Evolutionary conservation across 2,888 invertebrate genomes (phyloP).

Genomic region (Dyspetes luteomarginatus): DNA sequence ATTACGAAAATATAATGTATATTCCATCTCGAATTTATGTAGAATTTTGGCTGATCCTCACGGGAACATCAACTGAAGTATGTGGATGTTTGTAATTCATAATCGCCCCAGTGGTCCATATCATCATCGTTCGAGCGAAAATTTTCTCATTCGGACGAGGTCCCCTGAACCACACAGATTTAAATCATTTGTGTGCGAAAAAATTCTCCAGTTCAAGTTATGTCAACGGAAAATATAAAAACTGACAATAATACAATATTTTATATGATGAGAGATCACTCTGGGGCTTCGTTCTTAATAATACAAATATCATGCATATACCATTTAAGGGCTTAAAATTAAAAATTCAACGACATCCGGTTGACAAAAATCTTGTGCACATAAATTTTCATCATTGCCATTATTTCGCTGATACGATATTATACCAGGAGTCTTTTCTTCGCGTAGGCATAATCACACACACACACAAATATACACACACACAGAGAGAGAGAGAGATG

Average conservation of each 20-base stretch:
- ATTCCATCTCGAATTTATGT: conserved; percentile 26
- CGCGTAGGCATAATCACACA: conserved; percentile 22
- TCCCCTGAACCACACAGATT: conserved; percentile 3
- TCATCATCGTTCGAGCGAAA: conserved; percentile 22
- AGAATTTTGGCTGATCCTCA: conserved; percentile 17
- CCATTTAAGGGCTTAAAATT: conserved; percentile 18
- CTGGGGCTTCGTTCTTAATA: not conserved
- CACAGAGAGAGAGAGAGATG: conserved; percentile 23
- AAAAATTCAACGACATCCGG: conserved; percentile 20
- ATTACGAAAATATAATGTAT: conserved; percentile 32
- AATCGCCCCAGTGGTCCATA: not conserved
- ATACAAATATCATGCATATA: conserved; percentile 7
- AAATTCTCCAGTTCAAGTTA: not conserved
- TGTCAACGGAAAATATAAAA: not conserved
- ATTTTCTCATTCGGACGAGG: too few relatives aligned
- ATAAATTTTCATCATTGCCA: conserved; percentile 51
- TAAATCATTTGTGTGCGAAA: not conserved
- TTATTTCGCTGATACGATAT: conserved; percentile 47
- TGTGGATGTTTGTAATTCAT: not conserved
- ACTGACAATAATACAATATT: too few relatives aligned
- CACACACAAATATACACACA: not conserved
- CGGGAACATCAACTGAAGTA: not conserved
- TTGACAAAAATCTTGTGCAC: conserved; percentile 19
- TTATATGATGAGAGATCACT: too few relatives aligned
- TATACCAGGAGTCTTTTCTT: conserved; percentile 43